phyloP scores from a whole-genome alignment of 1,140 invertebrate species.

The Dendroctonus ponderosae region DNA sequence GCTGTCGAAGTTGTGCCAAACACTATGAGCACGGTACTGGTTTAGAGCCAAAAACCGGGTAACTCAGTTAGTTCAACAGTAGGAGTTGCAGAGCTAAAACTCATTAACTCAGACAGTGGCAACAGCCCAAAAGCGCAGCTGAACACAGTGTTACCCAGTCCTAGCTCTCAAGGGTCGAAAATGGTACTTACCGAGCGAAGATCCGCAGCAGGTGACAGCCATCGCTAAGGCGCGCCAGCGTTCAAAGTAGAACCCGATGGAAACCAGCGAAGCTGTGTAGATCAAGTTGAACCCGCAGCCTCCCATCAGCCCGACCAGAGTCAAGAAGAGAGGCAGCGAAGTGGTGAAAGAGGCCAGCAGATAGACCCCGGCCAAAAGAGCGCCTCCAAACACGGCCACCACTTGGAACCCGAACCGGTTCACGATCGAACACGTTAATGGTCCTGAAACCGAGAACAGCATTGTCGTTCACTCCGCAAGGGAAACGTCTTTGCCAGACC shows the following conservation, averaged over 20 bases:
- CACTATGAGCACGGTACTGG: too few species aligned
- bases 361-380: conserved; percentile 59
- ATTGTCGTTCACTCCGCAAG: conserved; percentile 10
- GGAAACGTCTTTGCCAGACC: not conserved
- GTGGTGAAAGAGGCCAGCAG: conserved; percentile 58
- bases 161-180: too few species aligned
- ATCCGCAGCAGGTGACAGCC: conserved; percentile 76
- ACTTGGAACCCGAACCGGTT: conserved; percentile 73
- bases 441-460: conserved; percentile 58
- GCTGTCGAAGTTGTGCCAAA: too few species aligned
- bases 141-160: too few species aligned
- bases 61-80: too few species aligned
- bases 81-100: too few species aligned
- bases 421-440: conserved; percentile 70
- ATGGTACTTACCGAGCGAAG: conserved; percentile 58
- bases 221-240: conserved; percentile 55
- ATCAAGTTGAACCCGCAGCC: conserved; percentile 85
- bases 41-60: too few species aligned
- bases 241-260: too few species aligned
- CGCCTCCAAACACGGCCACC: conserved; percentile 66
- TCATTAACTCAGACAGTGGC: too few species aligned
- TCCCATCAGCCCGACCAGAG: conserved; percentile 65
- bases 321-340: conserved; percentile 57
- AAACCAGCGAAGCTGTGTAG: conserved; percentile 71
- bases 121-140: too few species aligned